Conservation (phyloP, 2,797 vertebrate species). For the Vultur gryphus region DNA sequence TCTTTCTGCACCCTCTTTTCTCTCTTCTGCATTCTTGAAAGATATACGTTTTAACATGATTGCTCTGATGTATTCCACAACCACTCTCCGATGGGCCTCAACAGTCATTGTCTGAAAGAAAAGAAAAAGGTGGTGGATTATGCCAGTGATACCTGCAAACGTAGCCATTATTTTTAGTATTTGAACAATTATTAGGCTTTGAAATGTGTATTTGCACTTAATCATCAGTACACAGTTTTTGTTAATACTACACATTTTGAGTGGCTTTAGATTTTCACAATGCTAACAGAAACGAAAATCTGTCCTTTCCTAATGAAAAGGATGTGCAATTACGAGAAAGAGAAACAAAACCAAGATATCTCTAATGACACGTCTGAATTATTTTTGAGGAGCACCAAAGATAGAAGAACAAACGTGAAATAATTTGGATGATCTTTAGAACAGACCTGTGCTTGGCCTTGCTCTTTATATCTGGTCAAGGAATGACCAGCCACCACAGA, state of each 20-base stretch:
- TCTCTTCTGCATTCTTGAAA: conserved; percentile 90
- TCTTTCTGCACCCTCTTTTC: conserved; percentile 91
- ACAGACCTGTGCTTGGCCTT: neutral
- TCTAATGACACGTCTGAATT: neutral
- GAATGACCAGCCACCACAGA: neutral
- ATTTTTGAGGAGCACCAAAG: neutral
- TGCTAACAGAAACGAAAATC: neutral
- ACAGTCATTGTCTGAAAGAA: conserved; percentile 86
- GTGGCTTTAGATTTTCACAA: neutral
- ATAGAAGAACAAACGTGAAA: neutral
- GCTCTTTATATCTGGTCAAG: neutral
- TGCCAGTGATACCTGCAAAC: neutral
- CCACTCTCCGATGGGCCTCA: conserved; percentile 88
- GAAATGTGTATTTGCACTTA: neutral
- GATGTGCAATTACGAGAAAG: neutral
- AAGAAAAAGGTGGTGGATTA: neutral
- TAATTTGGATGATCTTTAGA: neutral
- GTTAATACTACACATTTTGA: neutral
- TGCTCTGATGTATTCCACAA: conserved; percentile 93
- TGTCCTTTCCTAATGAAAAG: neutral
- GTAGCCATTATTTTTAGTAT: neutral
- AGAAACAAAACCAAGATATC: neutral
- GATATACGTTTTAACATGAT: conserved; percentile 93
- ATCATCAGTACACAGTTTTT: neutral
- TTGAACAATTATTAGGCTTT: neutral